Conservation (phyloP, 2,797 vertebrate genomes). For the Chelon labrosus region DNA sequence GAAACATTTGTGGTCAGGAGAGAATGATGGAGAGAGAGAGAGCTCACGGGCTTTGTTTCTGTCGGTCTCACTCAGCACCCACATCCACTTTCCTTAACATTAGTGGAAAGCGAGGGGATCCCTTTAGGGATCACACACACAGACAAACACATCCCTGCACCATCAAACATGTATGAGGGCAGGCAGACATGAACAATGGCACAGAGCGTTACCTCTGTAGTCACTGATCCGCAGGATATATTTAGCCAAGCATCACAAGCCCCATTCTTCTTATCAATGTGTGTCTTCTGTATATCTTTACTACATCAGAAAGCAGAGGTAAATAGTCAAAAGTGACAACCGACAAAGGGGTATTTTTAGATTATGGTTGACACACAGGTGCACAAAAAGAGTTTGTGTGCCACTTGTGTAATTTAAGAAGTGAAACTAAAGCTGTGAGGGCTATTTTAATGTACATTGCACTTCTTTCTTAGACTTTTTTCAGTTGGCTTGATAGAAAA, state of each 20-base stretch:
- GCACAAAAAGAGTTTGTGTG: neutral
- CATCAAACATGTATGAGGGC: conserved; percentile 64
- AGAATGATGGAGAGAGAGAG: conserved; percentile 49
- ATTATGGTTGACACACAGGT: neutral
- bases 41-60: conserved; percentile 52
- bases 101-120: conserved; percentile 13
- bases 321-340: neutral
- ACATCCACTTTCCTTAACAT: conserved; percentile 56
- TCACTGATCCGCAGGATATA: conserved; percentile 25
- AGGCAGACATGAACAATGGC: conserved; percentile 9
- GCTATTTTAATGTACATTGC: neutral
- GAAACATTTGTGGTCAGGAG: conserved; percentile 75
- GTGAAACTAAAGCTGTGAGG: conserved; percentile 14
- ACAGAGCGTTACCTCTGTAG: conserved; percentile 20
- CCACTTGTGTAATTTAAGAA: conserved; percentile 12
- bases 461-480: too few species aligned
- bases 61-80: conserved; percentile 45
- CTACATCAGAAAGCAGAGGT: neutral
- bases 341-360: neutral
- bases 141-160: conserved; percentile 1
- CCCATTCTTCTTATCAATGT: conserved; percentile 2
- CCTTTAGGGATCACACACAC: conserved; percentile 18
- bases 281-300: neutral
- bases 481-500: neutral
- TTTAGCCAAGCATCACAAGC: conserved; percentile 35